Base-by-base conservation (phyloP, 2,797 vertebrate genomes). In the Arremon brunneinucha region DNA sequence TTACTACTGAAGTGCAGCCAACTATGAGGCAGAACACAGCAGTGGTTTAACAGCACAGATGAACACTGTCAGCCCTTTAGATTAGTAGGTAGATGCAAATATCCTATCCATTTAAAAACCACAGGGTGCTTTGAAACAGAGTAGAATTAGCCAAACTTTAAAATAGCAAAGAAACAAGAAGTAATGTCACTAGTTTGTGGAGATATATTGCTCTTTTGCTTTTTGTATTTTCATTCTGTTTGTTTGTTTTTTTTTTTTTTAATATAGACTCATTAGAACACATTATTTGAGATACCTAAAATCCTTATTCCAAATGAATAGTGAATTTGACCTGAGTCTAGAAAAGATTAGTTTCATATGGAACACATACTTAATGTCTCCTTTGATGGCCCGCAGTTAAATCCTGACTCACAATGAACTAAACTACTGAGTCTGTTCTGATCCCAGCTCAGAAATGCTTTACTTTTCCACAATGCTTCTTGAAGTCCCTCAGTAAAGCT, bases 41-140 rank as follows among this genome's bases (percentile, higher is more conserved):
- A 82, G 93, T 93, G 79, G 60, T 82, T 96, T 95, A 96, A 92
- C 84, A 91, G 89, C 92, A 92, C 87, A 95, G 84, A 95, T 67
- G 75, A 95, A 75, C 75, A 62, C 37, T 87, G 90, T 87, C 93
- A 97, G 69, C 64, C 83, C 78, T 92, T 89, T 80, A 71, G 62
- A 93, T 87, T 49, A 92, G 78, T 46, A 91, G 75, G 67, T 60
- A 91, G 79, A 92, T 83, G 87, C 83, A 92, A 96, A 94, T 94
- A 95, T 67, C 88, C 77, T 52, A 46, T 14, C 88, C 67, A 83
- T 90, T 95, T 95, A 83, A 92, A 95, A 84, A 67, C 55, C 75
- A 74, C 27, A 77, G 67, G 70, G 68, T 70, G 81, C 60, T 87
- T 60, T 85, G 43, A 83, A 57, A 83, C 28, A 91, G 43, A 69